Evolutionary conservation across 1,140 invertebrate species (phyloP), one percentile per base, ranked within the genome.

Genomic region (Campodea augens): DNA sequence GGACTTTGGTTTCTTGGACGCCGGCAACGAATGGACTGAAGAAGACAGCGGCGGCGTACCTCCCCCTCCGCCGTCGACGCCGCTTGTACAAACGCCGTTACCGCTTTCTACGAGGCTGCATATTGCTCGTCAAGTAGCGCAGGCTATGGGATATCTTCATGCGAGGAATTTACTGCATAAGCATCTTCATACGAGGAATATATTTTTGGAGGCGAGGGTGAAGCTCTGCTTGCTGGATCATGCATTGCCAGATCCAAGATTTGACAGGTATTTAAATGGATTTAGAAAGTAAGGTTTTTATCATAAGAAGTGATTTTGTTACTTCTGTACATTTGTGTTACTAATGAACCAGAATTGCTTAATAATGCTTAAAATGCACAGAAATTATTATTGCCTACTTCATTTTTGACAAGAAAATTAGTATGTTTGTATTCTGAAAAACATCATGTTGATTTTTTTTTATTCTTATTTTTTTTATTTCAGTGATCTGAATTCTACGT

Each of bases 181-280:
- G 38, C 56, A 56, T 37, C 54, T 67, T 4, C 64, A 59, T 43
- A 57, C 63, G 5, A 54, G 55, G 39, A 67, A 67, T 41, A 57
- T 67, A 22, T 63, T 64, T 43, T 48, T 67, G 7, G 61, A 64
- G 49, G 55, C 57, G 1, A 54, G 60, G 44, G 63, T 64, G 12
- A 61, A 63, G 52, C 51, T 68, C 20, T 64, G 60, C 36, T 55
- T 66, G 5, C 56, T 67, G 52, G 66, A 68, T 47, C 62, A 62
- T 43, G 60, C 58, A 10, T 56, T 65, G 40, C 48, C 56, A 0
- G 57, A 62, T 25, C 46, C 43, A 7, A n/a, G 40, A 7, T 38
- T 45, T 10, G 47, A 54, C 23, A 46, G 51, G 55, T 55, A 49
- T 24, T 20, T 24, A 22, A 4, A 22, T 10, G n/a, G n/a, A 60